Evolutionary conservation across 2,113 vertebrate species (phyloP).

Genomic region (Platysteira castanea): DNA sequence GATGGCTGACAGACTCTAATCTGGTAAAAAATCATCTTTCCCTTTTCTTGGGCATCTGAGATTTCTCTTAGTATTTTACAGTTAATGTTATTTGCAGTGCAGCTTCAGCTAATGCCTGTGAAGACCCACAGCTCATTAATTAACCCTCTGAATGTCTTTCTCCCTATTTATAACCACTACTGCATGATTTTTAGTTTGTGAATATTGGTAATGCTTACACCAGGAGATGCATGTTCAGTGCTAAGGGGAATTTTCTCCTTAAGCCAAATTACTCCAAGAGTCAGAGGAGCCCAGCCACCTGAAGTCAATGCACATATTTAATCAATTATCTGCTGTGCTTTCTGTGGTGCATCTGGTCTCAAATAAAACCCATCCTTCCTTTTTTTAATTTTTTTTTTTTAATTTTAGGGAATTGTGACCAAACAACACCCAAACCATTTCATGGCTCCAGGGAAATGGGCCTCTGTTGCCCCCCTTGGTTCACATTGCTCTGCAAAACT

Average conservation of each 20-base stretch:
- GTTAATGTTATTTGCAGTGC: neutral
- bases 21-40: neutral
- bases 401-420: neutral
- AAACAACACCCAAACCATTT: neutral
- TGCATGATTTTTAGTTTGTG: neutral
- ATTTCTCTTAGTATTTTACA: neutral
- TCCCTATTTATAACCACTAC: neutral
- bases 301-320: neutral
- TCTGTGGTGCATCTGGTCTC: neutral
- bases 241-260: neutral
- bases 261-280: neutral
- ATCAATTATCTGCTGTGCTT: neutral
- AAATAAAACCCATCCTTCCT: neutral
- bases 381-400: neutral
- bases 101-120: neutral
- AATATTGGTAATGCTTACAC: neutral
- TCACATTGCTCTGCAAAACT: neutral
- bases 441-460: neutral
- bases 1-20: neutral
- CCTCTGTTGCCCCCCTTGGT: neutral
- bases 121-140: neutral
- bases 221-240: neutral
- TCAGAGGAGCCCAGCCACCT: neutral
- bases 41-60: neutral
- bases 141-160: neutral